Conservation (phyloP, 2,888 invertebrate species). For the Coremacera marginata region DNA sequence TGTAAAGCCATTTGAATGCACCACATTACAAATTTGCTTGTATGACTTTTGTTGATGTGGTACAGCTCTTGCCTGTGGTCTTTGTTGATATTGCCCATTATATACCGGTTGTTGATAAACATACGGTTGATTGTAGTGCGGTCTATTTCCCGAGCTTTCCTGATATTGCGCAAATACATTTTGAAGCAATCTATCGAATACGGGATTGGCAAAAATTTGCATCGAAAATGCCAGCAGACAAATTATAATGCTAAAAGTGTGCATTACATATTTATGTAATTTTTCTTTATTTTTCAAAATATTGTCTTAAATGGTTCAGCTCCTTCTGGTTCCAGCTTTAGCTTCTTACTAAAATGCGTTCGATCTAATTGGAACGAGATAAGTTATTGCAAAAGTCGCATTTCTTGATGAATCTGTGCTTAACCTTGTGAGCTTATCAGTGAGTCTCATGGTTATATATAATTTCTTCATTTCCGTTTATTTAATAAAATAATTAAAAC, state of each 20-base stretch:
- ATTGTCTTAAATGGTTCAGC: background rate
- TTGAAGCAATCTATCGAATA: conserved; percentile 47
- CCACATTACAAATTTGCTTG: conserved; percentile 59
- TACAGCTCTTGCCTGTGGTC: background rate
- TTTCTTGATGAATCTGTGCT: background rate
- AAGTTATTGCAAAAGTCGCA: background rate
- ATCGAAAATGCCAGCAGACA: background rate
- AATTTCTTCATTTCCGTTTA: conserved; percentile 22
- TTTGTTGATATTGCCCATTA: background rate
- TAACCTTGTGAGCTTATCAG: conserved; percentile 45
- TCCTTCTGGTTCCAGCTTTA: background rate
- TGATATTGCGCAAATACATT: conserved; percentile 16
- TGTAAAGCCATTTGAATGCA: conserved; percentile 57
- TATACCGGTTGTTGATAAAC: background rate
- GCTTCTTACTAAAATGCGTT: conserved; percentile 9
- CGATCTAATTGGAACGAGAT: background rate
- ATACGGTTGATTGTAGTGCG: background rate
- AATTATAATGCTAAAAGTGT: background rate
- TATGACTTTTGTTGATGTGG: conserved; percentile 50
- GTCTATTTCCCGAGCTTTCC: background rate
- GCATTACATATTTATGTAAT: conserved; percentile 41
- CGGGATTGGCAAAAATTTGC: conserved; percentile 3
- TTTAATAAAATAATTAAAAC: background rate
- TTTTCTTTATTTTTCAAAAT: conserved; percentile 41
- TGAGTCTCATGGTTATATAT: conserved; percentile 31